Conservation (phyloP, 2,113 vertebrate genomes). For the Ctenomys sociabilis region DNA sequence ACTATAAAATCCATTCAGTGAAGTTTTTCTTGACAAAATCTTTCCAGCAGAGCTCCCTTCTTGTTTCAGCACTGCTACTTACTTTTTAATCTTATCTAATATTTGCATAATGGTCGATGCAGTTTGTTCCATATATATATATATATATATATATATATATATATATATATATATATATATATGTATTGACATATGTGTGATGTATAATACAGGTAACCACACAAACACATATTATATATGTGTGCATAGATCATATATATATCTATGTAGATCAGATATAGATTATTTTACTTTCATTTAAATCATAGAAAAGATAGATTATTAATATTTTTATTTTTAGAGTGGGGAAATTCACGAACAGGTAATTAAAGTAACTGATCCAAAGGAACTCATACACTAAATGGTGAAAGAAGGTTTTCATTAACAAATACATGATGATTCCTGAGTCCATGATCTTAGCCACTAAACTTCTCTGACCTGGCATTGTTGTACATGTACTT, state of each 20-base stretch:
- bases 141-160: neutral
- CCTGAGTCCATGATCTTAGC: rapidly evolving
- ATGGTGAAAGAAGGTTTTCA: neutral
- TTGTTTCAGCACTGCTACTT: neutral
- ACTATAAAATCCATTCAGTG: neutral
- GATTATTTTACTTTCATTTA: neutral
- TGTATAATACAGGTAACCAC: neutral
- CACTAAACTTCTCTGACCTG: neutral
- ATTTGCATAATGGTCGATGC: neutral
- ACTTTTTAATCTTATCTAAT: neutral
- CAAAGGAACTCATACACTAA: neutral
- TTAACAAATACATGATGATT: neutral
- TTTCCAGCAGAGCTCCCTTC: neutral
- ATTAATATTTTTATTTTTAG: neutral
- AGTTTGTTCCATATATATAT: neutral
- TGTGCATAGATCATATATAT: neutral
- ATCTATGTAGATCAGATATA: neutral
- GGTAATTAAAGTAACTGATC: neutral
- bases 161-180: neutral
- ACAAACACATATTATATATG: too few species aligned
- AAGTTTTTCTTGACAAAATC: neutral
- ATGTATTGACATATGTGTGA: neutral
- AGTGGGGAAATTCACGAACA: neutral
- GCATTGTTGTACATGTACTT: neutral
- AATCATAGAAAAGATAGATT: neutral